Evolutionary conservation across 30 jellyfish, hydroid and myxozoan genomes (phyloP), one percentile per base, ranked within the genome.

Genomic region (Cassiopea andromeda): DNA sequence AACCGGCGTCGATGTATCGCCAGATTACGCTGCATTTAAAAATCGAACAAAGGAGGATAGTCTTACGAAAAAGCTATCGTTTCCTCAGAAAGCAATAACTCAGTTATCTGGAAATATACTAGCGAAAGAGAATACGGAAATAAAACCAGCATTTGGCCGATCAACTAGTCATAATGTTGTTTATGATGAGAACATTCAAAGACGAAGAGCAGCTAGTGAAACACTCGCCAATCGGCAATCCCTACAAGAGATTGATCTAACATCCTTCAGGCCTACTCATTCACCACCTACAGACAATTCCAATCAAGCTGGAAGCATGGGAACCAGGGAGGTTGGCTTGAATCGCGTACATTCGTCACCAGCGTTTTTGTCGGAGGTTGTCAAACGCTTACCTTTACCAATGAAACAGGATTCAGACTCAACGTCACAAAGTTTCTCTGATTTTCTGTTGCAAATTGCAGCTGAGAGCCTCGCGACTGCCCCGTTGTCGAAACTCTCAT

Each of bases 341-440:
- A 90, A 66, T 59, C 88, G 96, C 64, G 86, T 75, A 27, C 94
- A 87, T 15, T 95, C 99, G 14, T 91, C 98, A 27, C 99, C 99
- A 2, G 99, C 98, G 8, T 75, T 91, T 15, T 44, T 95, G 38
- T 81, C 97, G 0, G 97, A 95, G 91, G 98, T 95, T 47, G 99
- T 88, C 0, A 83, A 76, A 49, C 87, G 89, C 10, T 72, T 95
- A 7, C 98, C 99, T 10, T 88, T 95, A 60, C 74, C 93, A 12
- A 27, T 83, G 27, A 90, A 84, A 69, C 59, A 86, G 1, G 97
- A 90, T 7, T 27, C 92, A 15, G 90, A 77, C 12, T 7, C 79
- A 17, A 15, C 88, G 44, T 38, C 86, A 4, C 85, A 75, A 78
- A 81, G 88, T 75, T 82, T 87, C 69, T 69, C 97, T 1, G 95